Evolutionary conservation across 1,140 invertebrate species (phyloP), one percentile per base, ranked within the genome.

Genomic region (Drosophila gunungcola): DNA sequence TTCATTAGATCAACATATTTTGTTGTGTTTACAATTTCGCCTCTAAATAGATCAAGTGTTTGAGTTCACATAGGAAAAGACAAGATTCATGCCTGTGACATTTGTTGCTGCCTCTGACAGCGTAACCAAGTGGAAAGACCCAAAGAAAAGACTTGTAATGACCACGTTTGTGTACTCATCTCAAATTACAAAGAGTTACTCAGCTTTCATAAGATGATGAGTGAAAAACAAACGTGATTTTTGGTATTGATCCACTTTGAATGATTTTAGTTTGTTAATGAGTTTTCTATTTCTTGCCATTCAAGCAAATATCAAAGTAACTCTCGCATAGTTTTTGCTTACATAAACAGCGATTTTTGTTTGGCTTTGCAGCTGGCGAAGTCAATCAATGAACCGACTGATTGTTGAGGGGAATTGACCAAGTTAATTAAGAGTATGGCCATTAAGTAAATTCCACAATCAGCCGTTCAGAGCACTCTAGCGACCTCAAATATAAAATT

Each of bases 401-500:
- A 13, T 38, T 29, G 61, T 58, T 75, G 55, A 38, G 54, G 36
- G 27, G 49, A 61, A 53, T 73, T 38, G 70, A n/a, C 70, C 70
- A 55, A 46, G 63, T 67, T 76, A 76, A 76, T 76, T 76, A 51
- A 62, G 41, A 48, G 38, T 64, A 53, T 38, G 42, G 46, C 34
- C 61, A 61, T 61, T 60, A 52, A 61, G 12, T 52, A 41, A 45
- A 73, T 72, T 58, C 64, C 64, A 43, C n/a, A 13, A 13, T 29
- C 29, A 9, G n/a, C n/a, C 36, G 46, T 36, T 74, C 16, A 34
- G 29, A 32, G 68, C 29, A 36, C 13, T 25, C 46, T 13, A 4
- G 53, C 55, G 72, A 73, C 73, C 61, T 82, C 67, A 51, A 81
- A 74, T 68, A 55, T 39, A 6, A 43, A 43, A 39, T 67, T 65